Percentiles rank a stretch among this genome's conserved stretches.
Evolutionary conservation across 1,140 invertebrate species (phyloP).

Genomic region (Dolichoris vasculosae): DNA sequence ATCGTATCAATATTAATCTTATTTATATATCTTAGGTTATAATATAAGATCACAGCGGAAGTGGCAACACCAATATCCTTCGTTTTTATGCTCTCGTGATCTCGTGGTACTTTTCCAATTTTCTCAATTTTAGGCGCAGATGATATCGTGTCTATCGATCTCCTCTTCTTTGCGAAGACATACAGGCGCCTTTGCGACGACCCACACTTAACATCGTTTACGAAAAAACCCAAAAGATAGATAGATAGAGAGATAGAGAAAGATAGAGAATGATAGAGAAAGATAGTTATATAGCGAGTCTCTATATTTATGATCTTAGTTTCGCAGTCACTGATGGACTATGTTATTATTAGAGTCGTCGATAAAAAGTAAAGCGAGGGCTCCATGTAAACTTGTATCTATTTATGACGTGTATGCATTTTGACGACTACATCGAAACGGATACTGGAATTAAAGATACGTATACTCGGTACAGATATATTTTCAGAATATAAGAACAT

Average conservation of each 20-base stretch:
- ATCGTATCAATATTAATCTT: slow-evolving; percentile 8
- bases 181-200: background rate
- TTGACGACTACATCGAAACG: background rate
- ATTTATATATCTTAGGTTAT: slow-evolving; percentile 7
- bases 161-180: background rate
- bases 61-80: slow-evolving; percentile 20
- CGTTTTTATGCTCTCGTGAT: slow-evolving; percentile 31
- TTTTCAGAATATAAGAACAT: background rate
- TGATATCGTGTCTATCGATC: slow-evolving; percentile 33
- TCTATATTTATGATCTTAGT: background rate
- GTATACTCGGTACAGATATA: background rate
- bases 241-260: background rate
- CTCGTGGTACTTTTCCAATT: slow-evolving; percentile 43
- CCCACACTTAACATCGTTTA: background rate
- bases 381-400: background rate
- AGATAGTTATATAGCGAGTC: background rate
- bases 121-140: slow-evolving; percentile 39
- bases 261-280: background rate
- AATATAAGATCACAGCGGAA: slow-evolving; percentile 1
- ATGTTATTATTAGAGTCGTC: slow-evolving; percentile 18
- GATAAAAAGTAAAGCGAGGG: background rate
- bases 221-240: background rate
- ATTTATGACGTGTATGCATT: background rate
- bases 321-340: slow-evolving; percentile 6
- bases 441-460: background rate